Evolutionary conservation across 1,140 invertebrate species (phyloP).

Genomic region (Drosophila sp.): DNA sequence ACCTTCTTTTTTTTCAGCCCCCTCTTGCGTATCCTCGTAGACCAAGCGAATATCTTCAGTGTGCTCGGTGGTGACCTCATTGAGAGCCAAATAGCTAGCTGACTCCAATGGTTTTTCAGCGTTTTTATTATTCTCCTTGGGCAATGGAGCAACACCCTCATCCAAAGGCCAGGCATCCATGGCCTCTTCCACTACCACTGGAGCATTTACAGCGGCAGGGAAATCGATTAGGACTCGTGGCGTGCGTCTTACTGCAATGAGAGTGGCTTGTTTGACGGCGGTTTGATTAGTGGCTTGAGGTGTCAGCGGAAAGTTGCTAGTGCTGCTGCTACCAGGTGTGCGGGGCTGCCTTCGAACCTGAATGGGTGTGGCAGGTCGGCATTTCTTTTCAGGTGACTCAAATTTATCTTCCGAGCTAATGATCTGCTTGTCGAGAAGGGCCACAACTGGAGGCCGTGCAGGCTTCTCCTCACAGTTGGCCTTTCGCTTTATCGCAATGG

Average conservation of each 20-base stretch:
- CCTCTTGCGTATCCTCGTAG: conserved; percentile 85
- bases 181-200: conserved; percentile 84
- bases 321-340: conserved; percentile 60
- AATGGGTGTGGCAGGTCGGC: conserved; percentile 70
- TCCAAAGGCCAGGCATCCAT: conserved; percentile 85
- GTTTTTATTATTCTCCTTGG: conserved; percentile 10
- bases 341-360: conserved; percentile 68
- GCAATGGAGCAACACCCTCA: conserved; percentile 33
- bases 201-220: conserved; percentile 46
- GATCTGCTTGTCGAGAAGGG: conserved; percentile 73
- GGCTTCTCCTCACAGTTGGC: conserved; percentile 40
- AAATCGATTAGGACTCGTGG: conserved; percentile 60
- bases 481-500: conserved; percentile 50
- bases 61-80: conserved; percentile 76
- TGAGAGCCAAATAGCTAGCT: conserved; percentile 73
- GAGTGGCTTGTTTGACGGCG: conserved; percentile 61
- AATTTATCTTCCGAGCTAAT: conserved; percentile 79
- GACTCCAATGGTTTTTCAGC: conserved; percentile 43
- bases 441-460: conserved; percentile 39
- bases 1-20: conserved; percentile 22
- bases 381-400: conserved; percentile 76
- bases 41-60: conserved; percentile 88
- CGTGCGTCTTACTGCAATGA: conserved; percentile 71
- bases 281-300: conserved; percentile 35
- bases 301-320: conserved; percentile 38